Evolutionary conservation across 2,888 invertebrate species (phyloP), one percentile per base, ranked within the genome.

Genomic region (Orthonevra nobilis): DNA sequence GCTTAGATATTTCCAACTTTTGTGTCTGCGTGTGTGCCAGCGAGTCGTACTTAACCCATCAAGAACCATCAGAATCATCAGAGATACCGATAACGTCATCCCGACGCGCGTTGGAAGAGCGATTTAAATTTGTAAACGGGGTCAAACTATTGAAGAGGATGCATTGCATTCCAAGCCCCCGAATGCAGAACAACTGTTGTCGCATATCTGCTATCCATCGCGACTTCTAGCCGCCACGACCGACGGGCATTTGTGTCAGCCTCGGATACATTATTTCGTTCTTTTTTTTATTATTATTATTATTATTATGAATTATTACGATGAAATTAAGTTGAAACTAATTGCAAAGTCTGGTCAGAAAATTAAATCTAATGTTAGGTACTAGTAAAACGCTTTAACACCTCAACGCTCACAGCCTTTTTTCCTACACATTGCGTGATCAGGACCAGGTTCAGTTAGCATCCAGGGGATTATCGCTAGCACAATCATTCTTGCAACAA

Each of bases 21-120:
- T n/a, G n/a, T n/a, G n/a, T n/a, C 28, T 63, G 5, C 1, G 66
- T 60, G 54, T 79, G 61, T 69, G 54, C 26, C 66, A 75, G 7
- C 79, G 42, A 79, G 73, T 66, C 40, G n/a, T 44, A 75, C 23
- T 70, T 69, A 63, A 60, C 44, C 74, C 52, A 73, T 64, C 64
- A 20, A 60, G 60, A 63, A 48, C 54, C 58, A 68, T 58, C 38
- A 68, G 19, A 36, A 36, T 26, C 69, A 70, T 50, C 52, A 52
- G n/a, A 36, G 12, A n/a, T 34, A 19, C 14, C 9, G 58, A 46
- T 69, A 48, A 32, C 68, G 40, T 58, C 68, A 69, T 50, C 48
- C 36, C 36, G 68, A n/a, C 30, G 38, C 12, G 74, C 68, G 68
- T 74, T 74, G 60, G 52, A 15, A 46, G 46, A 46, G 48, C 38